phyloP scores from a whole-genome alignment of 2,113 vertebrate genomes.

The Opisthocomus hoazin region DNA sequence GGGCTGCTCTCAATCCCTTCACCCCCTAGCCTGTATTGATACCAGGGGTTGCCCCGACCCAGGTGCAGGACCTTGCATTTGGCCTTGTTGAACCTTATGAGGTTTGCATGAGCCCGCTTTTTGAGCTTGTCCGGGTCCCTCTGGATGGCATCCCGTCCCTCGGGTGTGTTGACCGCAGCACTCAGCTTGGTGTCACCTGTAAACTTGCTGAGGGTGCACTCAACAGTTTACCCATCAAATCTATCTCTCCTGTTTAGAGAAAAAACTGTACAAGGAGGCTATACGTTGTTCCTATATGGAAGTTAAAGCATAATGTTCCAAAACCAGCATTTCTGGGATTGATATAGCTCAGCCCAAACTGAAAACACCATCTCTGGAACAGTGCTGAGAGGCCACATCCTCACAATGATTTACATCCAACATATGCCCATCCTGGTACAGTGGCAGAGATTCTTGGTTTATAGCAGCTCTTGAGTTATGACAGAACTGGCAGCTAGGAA shows the following conservation, averaged over 20 bases:
- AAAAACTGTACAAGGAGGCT: background rate
- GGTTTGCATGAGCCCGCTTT: too few species aligned
- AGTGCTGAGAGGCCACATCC: background rate
- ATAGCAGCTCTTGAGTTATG: background rate
- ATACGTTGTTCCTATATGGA: fast-evolving
- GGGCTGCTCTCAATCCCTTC: too few species aligned
- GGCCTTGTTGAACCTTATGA: too few species aligned
- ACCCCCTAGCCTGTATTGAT: too few species aligned
- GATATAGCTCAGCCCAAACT: background rate
- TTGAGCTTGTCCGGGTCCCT: too few species aligned
- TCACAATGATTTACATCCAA: background rate
- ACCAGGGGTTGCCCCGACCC: too few species aligned
- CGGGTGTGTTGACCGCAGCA: too few species aligned
- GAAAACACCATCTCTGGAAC: background rate
- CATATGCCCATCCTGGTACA: background rate
- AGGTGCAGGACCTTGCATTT: too few species aligned
- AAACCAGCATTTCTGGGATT: background rate
- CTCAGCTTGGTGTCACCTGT: too few species aligned
- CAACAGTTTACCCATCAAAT: background rate
- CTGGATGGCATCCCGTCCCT: too few species aligned
- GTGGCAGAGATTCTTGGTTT: background rate
- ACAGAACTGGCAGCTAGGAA: background rate
- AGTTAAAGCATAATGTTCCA: background rate
- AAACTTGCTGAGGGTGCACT: too few species aligned
- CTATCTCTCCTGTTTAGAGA: background rate